Evolutionary conservation across 2,113 vertebrate species (phyloP).

Genomic region (Sakesphorus luctuosus): DNA sequence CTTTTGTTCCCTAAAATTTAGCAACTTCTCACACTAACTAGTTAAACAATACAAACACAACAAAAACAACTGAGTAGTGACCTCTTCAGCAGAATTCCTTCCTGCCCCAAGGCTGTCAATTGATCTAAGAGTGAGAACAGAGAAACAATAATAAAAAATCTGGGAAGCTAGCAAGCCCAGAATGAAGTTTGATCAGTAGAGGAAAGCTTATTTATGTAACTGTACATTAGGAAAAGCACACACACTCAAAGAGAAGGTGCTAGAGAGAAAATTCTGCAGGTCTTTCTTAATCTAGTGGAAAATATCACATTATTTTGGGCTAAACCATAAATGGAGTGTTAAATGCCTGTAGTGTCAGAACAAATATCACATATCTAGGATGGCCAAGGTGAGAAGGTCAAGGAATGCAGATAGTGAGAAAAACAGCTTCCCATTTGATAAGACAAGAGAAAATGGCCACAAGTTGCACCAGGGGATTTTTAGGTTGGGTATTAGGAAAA

Average conservation of each 20-base stretch:
- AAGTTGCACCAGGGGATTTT: background rate
- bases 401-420: background rate
- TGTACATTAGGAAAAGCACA: background rate
- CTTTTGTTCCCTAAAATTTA: background rate
- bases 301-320: background rate
- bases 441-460: background rate
- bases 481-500: background rate
- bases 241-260: background rate
- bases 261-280: background rate
- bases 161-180: background rate
- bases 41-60: background rate
- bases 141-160: background rate
- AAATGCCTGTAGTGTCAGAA: background rate
- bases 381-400: background rate
- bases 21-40: background rate
- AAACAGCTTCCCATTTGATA: background rate
- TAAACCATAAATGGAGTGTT: background rate
- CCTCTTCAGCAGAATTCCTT: background rate
- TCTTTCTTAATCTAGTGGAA: background rate
- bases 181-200: background rate
- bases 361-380: accelerated
- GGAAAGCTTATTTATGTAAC: background rate
- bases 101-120: background rate
- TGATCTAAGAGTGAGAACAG: background rate
- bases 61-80: background rate